Percentiles rank a stretch among this genome's conserved stretches.
Conservation (phyloP, 2,797 vertebrate species). For the Okamejei kenojei region DNA sequence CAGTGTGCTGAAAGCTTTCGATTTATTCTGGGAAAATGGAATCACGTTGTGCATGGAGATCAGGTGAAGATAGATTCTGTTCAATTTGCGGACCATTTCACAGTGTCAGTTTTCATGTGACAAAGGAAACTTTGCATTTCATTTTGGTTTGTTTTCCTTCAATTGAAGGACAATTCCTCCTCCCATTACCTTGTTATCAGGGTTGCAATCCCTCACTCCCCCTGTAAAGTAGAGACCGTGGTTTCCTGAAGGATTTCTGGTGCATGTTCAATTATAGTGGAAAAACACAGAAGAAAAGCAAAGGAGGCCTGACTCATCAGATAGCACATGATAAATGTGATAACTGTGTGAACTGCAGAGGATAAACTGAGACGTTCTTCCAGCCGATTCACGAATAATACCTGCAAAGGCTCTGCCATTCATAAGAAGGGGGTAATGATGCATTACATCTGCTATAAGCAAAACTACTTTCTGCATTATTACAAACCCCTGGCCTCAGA, state of each 20-base stretch:
- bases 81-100: not conserved
- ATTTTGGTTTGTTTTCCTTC: not conserved
- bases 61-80: not conserved
- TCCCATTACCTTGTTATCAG: too few relatives aligned
- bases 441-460: not conserved
- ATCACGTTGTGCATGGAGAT: not conserved
- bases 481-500: not conserved
- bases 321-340: not conserved
- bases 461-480: not conserved
- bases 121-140: not conserved
- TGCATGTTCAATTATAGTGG: not conserved
- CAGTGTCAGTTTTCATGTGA: not conserved
- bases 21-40: not conserved
- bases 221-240: not conserved
- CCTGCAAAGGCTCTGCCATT: too few relatives aligned
- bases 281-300: not conserved
- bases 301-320: not conserved
- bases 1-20: not conserved
- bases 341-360: not conserved
- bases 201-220: not conserved
- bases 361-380: not conserved
- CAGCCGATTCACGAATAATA: too few relatives aligned
- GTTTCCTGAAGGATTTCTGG: not conserved
- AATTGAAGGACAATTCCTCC: not conserved
- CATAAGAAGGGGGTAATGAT: too few relatives aligned